Evolutionary conservation across 2,113 vertebrate species (phyloP).

Genomic region (Isichthys henryi): DNA sequence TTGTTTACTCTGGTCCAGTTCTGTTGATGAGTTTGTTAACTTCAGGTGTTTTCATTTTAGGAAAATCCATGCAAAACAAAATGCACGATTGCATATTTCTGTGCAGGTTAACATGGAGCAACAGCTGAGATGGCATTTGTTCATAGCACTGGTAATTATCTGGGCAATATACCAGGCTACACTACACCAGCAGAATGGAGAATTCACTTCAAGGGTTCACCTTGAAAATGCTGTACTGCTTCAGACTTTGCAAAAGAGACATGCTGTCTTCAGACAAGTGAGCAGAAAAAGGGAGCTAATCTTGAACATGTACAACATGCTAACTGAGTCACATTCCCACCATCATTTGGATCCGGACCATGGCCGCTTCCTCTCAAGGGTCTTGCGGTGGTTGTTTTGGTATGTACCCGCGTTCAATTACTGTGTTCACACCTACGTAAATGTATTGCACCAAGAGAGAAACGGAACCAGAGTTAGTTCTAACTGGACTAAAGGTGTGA

Average conservation of each 20-base stretch:
- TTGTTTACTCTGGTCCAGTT: neutral
- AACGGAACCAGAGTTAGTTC: neutral
- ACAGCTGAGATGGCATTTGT: neutral
- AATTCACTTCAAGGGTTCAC: neutral
- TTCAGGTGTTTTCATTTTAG: no score
- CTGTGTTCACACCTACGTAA: neutral
- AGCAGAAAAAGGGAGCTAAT: neutral
- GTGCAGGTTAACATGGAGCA: neutral
- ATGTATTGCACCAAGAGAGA: neutral
- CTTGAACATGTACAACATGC: neutral
- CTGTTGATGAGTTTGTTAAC: neutral
- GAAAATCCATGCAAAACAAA: neutral
- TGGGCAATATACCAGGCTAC: neutral
- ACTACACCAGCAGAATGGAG: neutral
- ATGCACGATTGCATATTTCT: neutral
- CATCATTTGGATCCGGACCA: neutral
- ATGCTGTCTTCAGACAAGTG: neutral
- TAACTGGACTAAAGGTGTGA: neutral
- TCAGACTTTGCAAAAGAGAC: no score
- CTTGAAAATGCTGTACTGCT: neutral
- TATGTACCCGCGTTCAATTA: neutral
- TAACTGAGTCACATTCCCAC: neutral
- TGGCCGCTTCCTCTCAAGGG: neutral
- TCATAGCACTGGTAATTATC: neutral
- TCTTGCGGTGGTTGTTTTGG: neutral